These are phyloP conservation scores for Spheniscus mendiculus DNA, from an alignment of 2,113 vertebrate genomes.

Conservation along the genomic window DNA sequence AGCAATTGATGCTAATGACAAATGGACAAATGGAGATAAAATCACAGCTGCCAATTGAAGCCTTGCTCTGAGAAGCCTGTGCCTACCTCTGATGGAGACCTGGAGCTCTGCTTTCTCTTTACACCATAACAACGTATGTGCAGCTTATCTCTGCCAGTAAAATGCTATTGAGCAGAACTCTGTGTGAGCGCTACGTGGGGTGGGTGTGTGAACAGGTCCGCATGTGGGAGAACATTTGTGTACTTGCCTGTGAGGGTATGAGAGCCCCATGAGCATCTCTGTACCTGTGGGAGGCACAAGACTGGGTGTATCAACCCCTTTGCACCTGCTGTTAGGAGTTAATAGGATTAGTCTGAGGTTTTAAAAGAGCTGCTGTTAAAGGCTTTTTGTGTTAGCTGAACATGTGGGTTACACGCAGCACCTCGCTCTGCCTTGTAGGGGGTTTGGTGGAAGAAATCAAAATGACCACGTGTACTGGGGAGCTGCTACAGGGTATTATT, in stretches of 20 bases:
- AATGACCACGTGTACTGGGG: neutral
- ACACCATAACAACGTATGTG: neutral
- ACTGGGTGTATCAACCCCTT: neutral
- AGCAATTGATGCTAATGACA: conserved; percentile 22
- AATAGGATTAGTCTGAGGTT: conserved; percentile 43
- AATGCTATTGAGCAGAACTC: neutral
- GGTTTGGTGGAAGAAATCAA: neutral
- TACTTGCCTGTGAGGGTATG: neutral
- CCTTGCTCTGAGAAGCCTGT: neutral
- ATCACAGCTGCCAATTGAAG: neutral
- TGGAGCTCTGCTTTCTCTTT: neutral
- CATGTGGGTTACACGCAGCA: neutral
- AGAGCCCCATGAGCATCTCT: neutral
- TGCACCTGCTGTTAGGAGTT: neutral
- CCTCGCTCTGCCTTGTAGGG: neutral
- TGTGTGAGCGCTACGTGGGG: neutral
- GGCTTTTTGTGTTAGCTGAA: conserved; percentile 16
- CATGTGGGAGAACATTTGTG: neutral
- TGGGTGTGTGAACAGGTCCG: neutral
- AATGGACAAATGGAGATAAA: conserved; percentile 25
- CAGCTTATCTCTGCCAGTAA: neutral
- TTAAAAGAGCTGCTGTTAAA: conserved; percentile 9
- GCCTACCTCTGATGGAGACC: neutral
- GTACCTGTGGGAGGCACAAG: neutral
- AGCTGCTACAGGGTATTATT: conserved; percentile 35